phyloP scores from a whole-genome alignment of 2,113 vertebrate genomes.

The Monarcha castaneiventris region DNA sequence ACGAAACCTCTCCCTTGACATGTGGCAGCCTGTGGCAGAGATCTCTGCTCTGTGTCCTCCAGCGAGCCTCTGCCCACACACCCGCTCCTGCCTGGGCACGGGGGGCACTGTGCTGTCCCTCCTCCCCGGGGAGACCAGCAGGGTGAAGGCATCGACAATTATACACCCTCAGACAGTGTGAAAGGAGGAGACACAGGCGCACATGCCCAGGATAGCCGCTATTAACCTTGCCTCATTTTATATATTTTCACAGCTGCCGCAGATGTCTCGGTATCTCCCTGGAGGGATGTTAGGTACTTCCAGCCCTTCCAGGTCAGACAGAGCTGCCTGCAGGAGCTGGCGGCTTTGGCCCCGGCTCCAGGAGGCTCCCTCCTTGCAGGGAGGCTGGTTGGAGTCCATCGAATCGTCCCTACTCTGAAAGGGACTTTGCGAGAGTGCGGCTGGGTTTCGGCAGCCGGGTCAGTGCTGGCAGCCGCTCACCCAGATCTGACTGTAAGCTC shows the following conservation, averaged over 20 bases:
- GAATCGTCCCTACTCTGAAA: not conserved
- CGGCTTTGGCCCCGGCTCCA: not conserved
- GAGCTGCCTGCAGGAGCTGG: not conserved
- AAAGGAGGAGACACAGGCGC: not conserved
- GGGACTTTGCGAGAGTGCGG: not conserved
- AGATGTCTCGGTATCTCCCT: conserved; percentile 15
- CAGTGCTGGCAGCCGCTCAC: fast-evolving
- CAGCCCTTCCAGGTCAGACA: not conserved
- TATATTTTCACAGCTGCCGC: conserved; percentile 22
- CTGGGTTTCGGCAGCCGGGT: not conserved
- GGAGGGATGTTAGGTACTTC: not conserved
- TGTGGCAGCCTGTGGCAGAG: not conserved
- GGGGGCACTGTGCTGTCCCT: not conserved
- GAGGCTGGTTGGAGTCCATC: not conserved
- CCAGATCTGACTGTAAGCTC: not conserved
- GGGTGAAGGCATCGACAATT: not conserved
- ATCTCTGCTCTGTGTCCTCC: not conserved
- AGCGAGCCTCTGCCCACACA: not conserved
- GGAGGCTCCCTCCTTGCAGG: not conserved
- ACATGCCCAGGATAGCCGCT: not conserved
- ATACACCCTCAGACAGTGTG: not conserved
- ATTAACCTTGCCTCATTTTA: conserved; percentile 40
- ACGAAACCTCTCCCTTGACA: not conserved
- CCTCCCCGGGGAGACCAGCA: not conserved
- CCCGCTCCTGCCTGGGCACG: not conserved